Percentiles rank a stretch among this genome's conserved stretches.
Conservation (phyloP, 53 echinoderm and acorn worm genomes). For the Mesocentrotus franciscanus region DNA sequence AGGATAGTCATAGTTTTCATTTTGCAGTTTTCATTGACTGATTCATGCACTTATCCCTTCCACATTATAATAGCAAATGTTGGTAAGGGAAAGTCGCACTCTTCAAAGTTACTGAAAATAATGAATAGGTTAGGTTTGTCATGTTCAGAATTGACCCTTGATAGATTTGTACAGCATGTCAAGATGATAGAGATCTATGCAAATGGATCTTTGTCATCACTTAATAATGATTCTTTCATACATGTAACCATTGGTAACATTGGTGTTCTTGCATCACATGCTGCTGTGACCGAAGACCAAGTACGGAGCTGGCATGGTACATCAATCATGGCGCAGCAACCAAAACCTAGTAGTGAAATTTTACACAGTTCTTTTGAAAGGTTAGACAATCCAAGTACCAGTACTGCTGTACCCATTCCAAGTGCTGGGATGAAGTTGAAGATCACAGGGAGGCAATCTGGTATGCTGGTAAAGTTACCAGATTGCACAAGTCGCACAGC, state of each 20-base stretch:
- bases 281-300: constrained; percentile 56
- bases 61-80: constrained; percentile 71
- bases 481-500: too few relatives aligned
- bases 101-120: constrained; percentile 67
- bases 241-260: constrained; percentile 72
- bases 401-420: background rate
- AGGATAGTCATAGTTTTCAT: constrained; percentile 55
- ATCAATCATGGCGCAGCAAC: constrained; percentile 77
- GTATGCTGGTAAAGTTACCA: too few relatives aligned
- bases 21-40: constrained; percentile 71
- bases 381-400: constrained; percentile 37
- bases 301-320: constrained; percentile 81
- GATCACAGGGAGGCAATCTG: too few relatives aligned
- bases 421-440: too few relatives aligned
- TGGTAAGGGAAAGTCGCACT: constrained; percentile 69
- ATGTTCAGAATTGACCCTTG: constrained; percentile 70
- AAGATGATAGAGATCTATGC: constrained; percentile 7
- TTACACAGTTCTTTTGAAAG: constrained; percentile 11
- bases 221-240: constrained; percentile 63
- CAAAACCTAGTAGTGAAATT: constrained; percentile 67
- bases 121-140: constrained; percentile 67
- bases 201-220: background rate
- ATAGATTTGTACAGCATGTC: constrained; percentile 72
- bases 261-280: constrained; percentile 69
- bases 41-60: constrained; percentile 67